Base-by-base conservation (phyloP, 1,140 invertebrate species). In the Cataglyphis hispanica region DNA sequence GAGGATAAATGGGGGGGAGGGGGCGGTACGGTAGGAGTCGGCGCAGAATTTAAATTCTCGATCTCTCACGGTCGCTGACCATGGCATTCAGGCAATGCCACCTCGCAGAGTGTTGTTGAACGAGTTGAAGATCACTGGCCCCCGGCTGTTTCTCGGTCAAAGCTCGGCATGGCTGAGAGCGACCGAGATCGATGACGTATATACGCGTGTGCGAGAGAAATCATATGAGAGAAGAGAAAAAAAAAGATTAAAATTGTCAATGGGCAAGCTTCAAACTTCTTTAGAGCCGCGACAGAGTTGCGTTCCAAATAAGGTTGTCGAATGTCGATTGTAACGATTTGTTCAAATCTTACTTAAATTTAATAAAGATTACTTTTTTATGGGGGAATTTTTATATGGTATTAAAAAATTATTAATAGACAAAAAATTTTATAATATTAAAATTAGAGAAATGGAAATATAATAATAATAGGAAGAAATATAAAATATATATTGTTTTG, bases 1-100 rank as follows among this genome's bases (percentile, higher is more conserved):
- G 40, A 37, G 43, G 25, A 46, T 34, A 74, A 34, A 70, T 27
- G 50, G 31, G 31, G 31, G 1, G 31, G 27, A 2, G 31, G 31
- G 60, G 34, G 27, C 19, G 72, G 25, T 64, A 40, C 56, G 77
- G 75, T 58, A 63, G 58, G 61, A 78, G 78, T 78, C 87, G 76
- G 85, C 50, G 80, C 64, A 87, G 87, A 90, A 90, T 90, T 89
- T 86, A 90, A 90, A 90, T 90, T 89, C 88, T 89, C 89, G 85
- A 90, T 89, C 88, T 84, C 87, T 85, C 88, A 90, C 88, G 87
- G 88, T 90, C 88, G 80, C 78, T 89, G 88, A 89, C 88, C 88
- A 89, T 90, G 88, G 87, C 88, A 90, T 89, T 90, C 87, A 75
- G 78, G 88, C 87, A 90, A 87, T 89, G 87, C 85, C 85, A 84